Base-by-base conservation (phyloP, 1,140 invertebrate species). In the Sinella curviseta region DNA sequence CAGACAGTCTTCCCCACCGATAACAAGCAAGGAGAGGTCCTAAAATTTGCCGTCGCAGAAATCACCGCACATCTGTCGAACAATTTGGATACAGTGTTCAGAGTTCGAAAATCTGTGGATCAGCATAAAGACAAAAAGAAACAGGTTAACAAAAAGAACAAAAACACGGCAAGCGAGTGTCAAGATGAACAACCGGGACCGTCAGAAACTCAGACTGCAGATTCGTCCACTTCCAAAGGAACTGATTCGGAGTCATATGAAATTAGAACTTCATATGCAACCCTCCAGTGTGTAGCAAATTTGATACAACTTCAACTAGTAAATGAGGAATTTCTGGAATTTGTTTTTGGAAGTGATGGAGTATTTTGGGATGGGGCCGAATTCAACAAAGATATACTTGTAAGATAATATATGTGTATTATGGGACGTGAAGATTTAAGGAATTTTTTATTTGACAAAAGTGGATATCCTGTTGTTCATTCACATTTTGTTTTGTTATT, bases 1-100 rank as follows among this genome's bases (percentile, higher is more conserved):
- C 88, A 90, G 8, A 33, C 76, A 0, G 76, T 84, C 30, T 84
- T 84, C 54, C 48, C 83, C n/a, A 78, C 78, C 3, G 81, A 81
- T 16, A 79, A 79, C 20, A 84, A 82, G 78, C 81, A 81, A 33
- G 14, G 2, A 20, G 81, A 83, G 36, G 78, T 76, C 1, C 28
- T 80, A 4, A 39, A 70, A 17, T 84, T 82, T 79, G 79, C 78
- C 73, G 39, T 35, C 3, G 78, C 55, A 26, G 81, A 83, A 75
- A 79, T 83, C 14, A 73, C 78, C 28, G 54, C 34, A 2, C n/a
- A 48, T 20, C 12, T 48, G 17, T 39, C 33, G n/a, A 75, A 48
- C 36, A 36, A 75, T 39, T 75, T 75, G 31, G 36, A 70, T 33
- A 70, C 65, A 3, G 65, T 70, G n/a, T 70, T 70, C 31, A 30